A percentile compares a stretch with the other conserved stretches of the same genome.
phyloP scores from a whole-genome alignment of 2,888 invertebrate genomes.

The Crepidodera aurea region DNA sequence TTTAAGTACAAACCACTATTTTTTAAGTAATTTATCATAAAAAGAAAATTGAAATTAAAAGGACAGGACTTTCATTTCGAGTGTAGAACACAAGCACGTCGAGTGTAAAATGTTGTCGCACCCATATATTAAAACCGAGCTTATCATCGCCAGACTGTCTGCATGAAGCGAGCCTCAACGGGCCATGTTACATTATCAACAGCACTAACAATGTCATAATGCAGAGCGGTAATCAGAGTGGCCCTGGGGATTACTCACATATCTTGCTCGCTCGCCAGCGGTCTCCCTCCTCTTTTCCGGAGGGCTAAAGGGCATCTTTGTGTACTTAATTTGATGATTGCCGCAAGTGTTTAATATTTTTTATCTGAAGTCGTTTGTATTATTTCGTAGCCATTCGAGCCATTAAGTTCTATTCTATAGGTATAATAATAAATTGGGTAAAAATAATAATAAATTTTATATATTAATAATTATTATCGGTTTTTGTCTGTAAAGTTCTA shows the following conservation, averaged over 20 bases:
- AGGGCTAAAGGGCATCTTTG: background rate
- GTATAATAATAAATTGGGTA: too few relatives aligned
- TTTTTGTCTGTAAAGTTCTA: too few relatives aligned
- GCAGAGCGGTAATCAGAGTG: constrained; percentile 45
- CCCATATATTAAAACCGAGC: constrained; percentile 24
- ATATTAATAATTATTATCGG: too few relatives aligned
- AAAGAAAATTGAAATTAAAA: too few relatives aligned
- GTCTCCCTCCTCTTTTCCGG: background rate
- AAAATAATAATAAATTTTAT: too few relatives aligned
- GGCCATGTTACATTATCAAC: constrained; percentile 36
- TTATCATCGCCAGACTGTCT: constrained; percentile 38
- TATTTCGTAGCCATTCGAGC: too few relatives aligned
- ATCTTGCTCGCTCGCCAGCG: constrained; percentile 36
- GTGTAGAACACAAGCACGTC: background rate
- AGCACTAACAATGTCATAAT: constrained; percentile 45
- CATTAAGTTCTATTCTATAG: too few relatives aligned
- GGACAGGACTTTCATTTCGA: background rate
- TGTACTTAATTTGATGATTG: too few relatives aligned
- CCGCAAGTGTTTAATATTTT: too few relatives aligned
- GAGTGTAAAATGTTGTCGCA: constrained; percentile 22
- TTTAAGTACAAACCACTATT: too few relatives aligned
- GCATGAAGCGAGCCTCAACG: constrained; percentile 37
- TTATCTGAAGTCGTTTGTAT: too few relatives aligned
- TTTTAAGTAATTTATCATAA: too few relatives aligned
- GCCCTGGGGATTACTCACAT: constrained; percentile 44